phyloP scores from a whole-genome alignment of 53 echinoderm and acorn worm genomes.

The Echinometra lucunter region DNA sequence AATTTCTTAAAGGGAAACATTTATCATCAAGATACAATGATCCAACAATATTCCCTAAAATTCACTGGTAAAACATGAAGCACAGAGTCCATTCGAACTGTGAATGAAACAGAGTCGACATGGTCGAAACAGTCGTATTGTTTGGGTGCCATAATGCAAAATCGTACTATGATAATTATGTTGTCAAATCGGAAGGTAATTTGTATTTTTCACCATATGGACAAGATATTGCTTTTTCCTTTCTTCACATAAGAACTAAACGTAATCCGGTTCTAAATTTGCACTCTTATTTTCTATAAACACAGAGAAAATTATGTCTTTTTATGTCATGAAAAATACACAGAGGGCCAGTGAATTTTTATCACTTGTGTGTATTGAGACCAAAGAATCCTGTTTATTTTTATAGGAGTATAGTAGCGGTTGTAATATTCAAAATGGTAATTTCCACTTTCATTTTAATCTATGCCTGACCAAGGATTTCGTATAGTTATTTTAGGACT shows the following conservation, averaged over 20 bases:
- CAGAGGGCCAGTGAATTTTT: not conserved
- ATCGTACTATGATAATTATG: not conserved
- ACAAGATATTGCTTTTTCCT: not conserved
- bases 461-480: no score
- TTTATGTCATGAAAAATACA: no score
- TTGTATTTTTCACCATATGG: not conserved
- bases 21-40: not conserved
- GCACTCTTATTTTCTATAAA: not conserved
- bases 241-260: not conserved
- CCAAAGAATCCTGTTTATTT: no score
- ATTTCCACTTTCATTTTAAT: no score
- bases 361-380: not conserved
- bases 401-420: no score
- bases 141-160: not conserved
- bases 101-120: not conserved
- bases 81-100: not conserved
- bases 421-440: no score
- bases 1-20: not conserved
- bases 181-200: not conserved
- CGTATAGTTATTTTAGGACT: no score
- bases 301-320: not conserved
- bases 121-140: not conserved
- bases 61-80: not conserved
- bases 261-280: not conserved
- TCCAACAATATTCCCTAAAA: not conserved